Conservation (phyloP, 2,113 vertebrate genomes). For the Ivindomyrus marchei region DNA sequence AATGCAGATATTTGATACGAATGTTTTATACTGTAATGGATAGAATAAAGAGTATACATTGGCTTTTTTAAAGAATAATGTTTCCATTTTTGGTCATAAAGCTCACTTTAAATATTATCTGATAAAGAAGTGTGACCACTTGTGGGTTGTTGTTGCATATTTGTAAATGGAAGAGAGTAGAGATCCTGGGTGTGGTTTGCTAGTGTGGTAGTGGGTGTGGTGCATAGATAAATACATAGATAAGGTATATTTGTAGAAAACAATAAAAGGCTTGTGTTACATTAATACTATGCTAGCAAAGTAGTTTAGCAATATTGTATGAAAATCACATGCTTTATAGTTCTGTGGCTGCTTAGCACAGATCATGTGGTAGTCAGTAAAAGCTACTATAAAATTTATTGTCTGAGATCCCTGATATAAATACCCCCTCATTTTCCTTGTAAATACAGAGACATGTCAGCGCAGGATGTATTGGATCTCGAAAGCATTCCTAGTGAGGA, state of each 20-base stretch:
- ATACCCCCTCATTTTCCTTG: neutral
- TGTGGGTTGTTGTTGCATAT: neutral
- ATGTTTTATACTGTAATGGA: neutral
- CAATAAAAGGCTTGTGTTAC: neutral
- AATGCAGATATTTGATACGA: neutral
- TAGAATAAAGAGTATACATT: neutral
- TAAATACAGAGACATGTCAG: neutral
- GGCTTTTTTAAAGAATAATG: neutral
- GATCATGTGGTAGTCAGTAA: neutral
- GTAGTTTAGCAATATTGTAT: neutral
- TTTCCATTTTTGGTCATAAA: neutral
- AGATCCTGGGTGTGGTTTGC: neutral
- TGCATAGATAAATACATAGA: neutral
- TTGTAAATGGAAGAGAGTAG: neutral
- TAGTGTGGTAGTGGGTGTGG: neutral
- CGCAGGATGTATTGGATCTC: neutral
- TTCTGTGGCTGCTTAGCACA: neutral
- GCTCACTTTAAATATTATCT: neutral
- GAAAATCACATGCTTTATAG: neutral
- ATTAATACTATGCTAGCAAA: neutral
- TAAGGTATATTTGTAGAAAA: neutral
- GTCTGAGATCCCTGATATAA: neutral
- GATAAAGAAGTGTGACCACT: neutral
- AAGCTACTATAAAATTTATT: neutral
- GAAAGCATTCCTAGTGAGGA: neutral